Conservation (phyloP, 2,113 vertebrate species). For the Cranoglanis bouderius region DNA sequence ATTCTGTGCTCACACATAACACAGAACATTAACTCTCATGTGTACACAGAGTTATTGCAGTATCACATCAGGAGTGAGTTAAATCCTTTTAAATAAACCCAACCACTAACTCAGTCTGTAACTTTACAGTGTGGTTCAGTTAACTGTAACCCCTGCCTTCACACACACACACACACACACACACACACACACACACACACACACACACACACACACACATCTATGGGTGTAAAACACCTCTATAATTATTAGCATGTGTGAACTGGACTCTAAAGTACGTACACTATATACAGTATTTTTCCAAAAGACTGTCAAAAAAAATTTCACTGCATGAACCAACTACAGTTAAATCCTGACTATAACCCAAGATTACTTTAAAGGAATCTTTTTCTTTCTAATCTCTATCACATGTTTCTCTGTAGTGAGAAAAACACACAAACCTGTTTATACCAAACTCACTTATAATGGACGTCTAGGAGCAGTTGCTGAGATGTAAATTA, state of each 20-base stretch:
- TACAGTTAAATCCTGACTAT: not conserved
- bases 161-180: slow-evolving; percentile 33
- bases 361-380: not conserved
- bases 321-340: not conserved
- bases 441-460: not conserved
- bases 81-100: slow-evolving; percentile 34
- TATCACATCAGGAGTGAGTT: slow-evolving; percentile 44
- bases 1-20: not conserved
- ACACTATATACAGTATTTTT: slow-evolving; percentile 1
- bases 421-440: not conserved
- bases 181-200: too few relatives aligned
- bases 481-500: not conserved
- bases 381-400: not conserved
- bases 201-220: slow-evolving; percentile 26
- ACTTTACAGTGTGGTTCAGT: slow-evolving; percentile 43
- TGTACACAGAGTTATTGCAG: not conserved
- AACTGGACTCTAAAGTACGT: slow-evolving; percentile 12
- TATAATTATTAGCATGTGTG: slow-evolving; percentile 52
- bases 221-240: slow-evolving; percentile 58
- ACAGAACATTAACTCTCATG: not conserved
- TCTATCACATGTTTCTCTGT: not conserved
- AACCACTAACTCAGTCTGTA: slow-evolving; percentile 49
- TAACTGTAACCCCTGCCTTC: slow-evolving; percentile 6
- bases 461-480: not conserved
- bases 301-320: too few relatives aligned